Evolutionary conservation across 2,888 invertebrate genomes (phyloP), one percentile per base, ranked within the genome.

Genomic region (Dynastes maya): DNA sequence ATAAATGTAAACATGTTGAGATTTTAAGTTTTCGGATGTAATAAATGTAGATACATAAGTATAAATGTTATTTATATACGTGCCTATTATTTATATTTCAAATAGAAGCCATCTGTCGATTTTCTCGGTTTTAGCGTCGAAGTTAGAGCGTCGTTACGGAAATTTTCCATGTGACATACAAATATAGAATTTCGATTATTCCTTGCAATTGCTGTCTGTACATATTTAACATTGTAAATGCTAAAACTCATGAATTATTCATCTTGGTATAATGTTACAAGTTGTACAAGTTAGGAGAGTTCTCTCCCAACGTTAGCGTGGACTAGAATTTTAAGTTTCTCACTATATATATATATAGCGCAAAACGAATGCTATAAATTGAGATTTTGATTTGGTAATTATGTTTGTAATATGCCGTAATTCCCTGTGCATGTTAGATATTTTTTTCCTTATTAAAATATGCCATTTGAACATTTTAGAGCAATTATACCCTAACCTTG

Each of bases 171-270:
- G 11, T 61, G 29, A 61, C 11, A 58, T 58, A 61, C 22, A 27
- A 27, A 27, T 61, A 61, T 61, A 61, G 61, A 61, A 61, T 22
- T 61, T 61, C 27, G 61, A 61, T 61, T 61, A 61, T 27, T 29
- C 4, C 22, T 61, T 29, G 22, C 11, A 27, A 11, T 29, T 61
- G 22, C 61, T 27, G 27, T 11, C 3, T 29, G 27, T 61, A 6
- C 55, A 55, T 55, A 16, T 6, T 8, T 55, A n/a, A 55, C n/a
- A 6, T 55, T 16, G 16, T 16, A 55, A 55, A 16, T 55, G n/a
- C 55, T 55, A n/a, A 55, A 55, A 55, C 11, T 55, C 22, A 16
- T 55, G 22, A 45, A 45, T 45, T 45, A 45, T 45, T 45, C 45
- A 45, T 8, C 11, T 2, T 8, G 45, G 45, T 8, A 45, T 45